phyloP scores from a whole-genome alignment of 2,113 vertebrate genomes.

The Charadrius vociferus region DNA sequence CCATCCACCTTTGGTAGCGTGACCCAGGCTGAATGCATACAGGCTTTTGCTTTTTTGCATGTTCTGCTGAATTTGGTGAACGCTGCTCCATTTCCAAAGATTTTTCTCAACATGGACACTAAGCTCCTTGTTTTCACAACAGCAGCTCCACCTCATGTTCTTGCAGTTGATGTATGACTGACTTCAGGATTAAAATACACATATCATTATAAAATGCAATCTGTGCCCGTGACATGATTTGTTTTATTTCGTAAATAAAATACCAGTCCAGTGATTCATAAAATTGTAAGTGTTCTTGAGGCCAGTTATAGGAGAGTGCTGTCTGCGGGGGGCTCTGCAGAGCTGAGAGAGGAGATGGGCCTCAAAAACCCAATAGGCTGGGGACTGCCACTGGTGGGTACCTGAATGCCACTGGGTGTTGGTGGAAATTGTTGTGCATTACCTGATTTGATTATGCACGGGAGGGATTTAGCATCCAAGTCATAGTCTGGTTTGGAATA shows the following conservation, averaged over 20 bases:
- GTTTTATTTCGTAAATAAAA: conserved; percentile 34
- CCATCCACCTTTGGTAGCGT: rapidly evolving
- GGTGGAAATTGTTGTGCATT: background rate
- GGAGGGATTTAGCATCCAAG: background rate
- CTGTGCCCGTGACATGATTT: conserved; percentile 16
- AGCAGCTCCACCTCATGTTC: conserved; percentile 2
- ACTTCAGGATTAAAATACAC: conserved; percentile 17
- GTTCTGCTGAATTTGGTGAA: too few relatives aligned
- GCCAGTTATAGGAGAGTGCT: background rate
- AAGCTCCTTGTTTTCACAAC: background rate
- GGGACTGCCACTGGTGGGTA: background rate
- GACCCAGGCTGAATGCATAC: rapidly evolving
- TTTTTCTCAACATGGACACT: background rate
- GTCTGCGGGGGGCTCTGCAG: background rate
- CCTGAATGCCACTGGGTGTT: background rate
- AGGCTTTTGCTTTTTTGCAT: too few relatives aligned
- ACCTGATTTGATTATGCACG: background rate
- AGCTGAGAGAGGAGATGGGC: background rate
- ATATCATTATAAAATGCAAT: conserved; percentile 11
- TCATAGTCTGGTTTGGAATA: background rate
- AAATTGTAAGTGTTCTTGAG: background rate
- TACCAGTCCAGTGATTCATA: background rate
- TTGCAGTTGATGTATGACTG: conserved; percentile 22
- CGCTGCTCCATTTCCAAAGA: rapidly evolving
- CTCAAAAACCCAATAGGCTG: rapidly evolving